A percentile compares a stretch with the other conserved stretches of the same genome.
Evolutionary conservation across 2,888 invertebrate species (phyloP).

Genomic region (Rhamphomyia laevipes): DNA sequence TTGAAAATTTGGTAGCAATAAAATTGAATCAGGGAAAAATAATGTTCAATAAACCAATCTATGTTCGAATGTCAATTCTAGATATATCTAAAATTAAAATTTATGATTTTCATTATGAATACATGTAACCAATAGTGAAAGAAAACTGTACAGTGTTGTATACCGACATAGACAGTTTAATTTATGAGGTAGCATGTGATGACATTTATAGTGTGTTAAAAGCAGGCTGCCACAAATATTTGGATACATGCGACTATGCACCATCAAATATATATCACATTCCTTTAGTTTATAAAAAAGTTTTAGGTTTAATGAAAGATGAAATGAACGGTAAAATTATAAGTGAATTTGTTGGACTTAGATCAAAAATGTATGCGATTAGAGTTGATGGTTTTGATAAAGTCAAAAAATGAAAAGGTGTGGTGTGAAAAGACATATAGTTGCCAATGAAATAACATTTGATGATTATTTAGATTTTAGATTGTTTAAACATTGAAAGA

Average conservation of each 20-base stretch:
- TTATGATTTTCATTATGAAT: too few species aligned
- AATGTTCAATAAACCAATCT: too few species aligned
- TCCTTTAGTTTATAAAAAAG: neutral
- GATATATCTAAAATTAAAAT: too few species aligned
- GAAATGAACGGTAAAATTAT: neutral
- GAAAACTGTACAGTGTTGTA: constrained; percentile 20
- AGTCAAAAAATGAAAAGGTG: neutral
- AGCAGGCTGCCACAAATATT: neutral
- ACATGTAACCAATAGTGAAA: constrained; percentile 6
- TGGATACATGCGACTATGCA: neutral
- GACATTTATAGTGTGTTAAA: neutral
- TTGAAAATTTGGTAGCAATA: too few species aligned
- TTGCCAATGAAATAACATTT: neutral
- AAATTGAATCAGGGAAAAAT: too few species aligned
- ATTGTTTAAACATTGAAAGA: neutral
- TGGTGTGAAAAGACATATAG: neutral
- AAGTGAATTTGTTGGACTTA: too few species aligned
- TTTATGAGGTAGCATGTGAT: constrained; percentile 22
- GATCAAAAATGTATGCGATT: too few species aligned
- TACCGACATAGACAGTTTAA: constrained; percentile 23
- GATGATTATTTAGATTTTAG: neutral
- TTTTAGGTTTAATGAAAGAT: neutral
- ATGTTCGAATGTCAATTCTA: too few species aligned
- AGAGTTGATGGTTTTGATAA: too few species aligned
- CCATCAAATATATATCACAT: neutral